phyloP scores from a whole-genome alignment of 1,140 invertebrate genomes.

The Apis florea region DNA sequence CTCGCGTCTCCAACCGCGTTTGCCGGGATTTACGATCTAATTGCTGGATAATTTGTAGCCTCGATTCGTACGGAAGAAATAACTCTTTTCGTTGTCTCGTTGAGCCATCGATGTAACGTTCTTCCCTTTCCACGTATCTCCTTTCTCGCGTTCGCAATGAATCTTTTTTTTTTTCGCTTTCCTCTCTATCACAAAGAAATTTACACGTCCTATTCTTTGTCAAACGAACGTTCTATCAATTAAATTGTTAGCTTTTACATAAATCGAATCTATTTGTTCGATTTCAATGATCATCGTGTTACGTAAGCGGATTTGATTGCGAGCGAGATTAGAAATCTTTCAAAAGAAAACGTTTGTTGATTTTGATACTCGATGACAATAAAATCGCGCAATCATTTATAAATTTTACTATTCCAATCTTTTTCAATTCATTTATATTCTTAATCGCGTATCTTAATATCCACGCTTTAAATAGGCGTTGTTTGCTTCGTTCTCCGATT shows the following conservation, averaged over 20 bases:
- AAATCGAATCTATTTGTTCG: neutral
- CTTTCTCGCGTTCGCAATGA: neutral
- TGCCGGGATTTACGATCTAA: conserved; percentile 16
- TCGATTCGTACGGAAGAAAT: conserved; percentile 7
- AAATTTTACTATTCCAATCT: conserved; percentile 4
- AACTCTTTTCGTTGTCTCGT: conserved; percentile 12
- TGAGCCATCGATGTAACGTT: neutral
- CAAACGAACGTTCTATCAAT: neutral
- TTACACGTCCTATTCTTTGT: neutral
- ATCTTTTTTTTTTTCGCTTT: neutral
- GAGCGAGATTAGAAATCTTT: neutral
- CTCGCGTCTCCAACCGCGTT: conserved; percentile 15
- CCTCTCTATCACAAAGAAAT: neutral
- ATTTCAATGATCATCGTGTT: neutral
- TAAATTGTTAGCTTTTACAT: conserved; percentile 23
- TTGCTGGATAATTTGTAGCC: conserved; percentile 17
- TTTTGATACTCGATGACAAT: neutral
- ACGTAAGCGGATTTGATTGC: neutral
- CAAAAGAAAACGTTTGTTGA: neutral
- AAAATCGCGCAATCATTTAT: conserved; percentile 1
- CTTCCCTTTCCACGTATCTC: too few relatives aligned
- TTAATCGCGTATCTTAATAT: conserved; percentile 29
- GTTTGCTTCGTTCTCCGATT: conserved; percentile 15
- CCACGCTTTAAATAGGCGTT: neutral
- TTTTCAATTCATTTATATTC: neutral